A percentile compares a stretch with the other conserved stretches of the same genome.
Conservation (phyloP, 1,140 invertebrate species). For the Microplitis demolitor region DNA sequence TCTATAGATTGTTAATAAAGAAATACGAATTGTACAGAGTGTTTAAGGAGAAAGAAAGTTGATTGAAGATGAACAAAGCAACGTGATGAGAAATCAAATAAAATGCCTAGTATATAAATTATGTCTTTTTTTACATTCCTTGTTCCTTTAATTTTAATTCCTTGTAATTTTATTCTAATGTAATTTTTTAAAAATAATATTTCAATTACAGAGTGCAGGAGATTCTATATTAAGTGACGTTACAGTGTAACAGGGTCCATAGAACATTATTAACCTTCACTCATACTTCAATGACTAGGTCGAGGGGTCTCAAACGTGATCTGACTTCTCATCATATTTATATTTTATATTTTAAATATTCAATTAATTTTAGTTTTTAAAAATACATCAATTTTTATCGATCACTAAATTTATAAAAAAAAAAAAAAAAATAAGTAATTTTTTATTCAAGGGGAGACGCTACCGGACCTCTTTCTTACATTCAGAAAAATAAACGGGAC, state of each 20-base stretch:
- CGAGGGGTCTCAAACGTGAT: constrained; percentile 1
- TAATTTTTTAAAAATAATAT: background rate
- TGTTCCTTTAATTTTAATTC: background rate
- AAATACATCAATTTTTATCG: too few relatives aligned
- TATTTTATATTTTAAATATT: background rate
- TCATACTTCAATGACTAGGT: constrained; percentile 13
- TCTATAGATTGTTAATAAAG: constrained; percentile 3
- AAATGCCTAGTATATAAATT: background rate
- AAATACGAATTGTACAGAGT: constrained; percentile 23
- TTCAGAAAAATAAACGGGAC: too few relatives aligned
- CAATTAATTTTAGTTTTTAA: background rate
- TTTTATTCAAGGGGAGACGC: too few relatives aligned
- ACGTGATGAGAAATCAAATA: background rate
- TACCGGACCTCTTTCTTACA: too few relatives aligned
- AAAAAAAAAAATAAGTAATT: too few relatives aligned
- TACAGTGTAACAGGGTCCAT: background rate
- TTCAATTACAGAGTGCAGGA: background rate
- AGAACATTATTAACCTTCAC: constrained; percentile 14
- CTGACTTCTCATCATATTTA: background rate
- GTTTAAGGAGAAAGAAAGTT: constrained; percentile 13
- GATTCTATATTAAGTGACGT: background rate
- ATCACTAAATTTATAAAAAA: too few relatives aligned
- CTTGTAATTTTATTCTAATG: too few relatives aligned
- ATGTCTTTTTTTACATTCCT: background rate
- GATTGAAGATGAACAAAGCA: background rate